Percentiles rank a stretch among this genome's conserved stretches.
Evolutionary conservation across 30 jellyfish, hydroid and myxozoan genomes (phyloP).

Genomic region (Clytia hemisphaerica): DNA sequence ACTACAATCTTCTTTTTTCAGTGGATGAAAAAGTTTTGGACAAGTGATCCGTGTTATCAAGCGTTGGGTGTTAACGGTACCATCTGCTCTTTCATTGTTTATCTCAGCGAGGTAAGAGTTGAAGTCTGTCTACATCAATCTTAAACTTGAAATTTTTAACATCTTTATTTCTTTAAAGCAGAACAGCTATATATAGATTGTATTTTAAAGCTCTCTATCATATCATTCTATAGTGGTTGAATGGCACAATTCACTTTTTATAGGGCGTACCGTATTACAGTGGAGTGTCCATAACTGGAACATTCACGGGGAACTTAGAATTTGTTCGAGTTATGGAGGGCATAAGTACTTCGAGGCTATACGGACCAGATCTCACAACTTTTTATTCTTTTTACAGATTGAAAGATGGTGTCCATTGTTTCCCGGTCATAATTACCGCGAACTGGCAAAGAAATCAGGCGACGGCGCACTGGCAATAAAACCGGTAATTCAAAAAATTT

Average conservation of each 20-base stretch:
- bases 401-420: constrained; percentile 86
- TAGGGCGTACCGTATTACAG: not conserved
- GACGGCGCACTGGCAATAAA: constrained; percentile 4
- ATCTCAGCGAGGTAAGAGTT: constrained; percentile 77
- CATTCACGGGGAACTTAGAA: not conserved
- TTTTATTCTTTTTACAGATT: constrained; percentile 34
- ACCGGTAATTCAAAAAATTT: no score
- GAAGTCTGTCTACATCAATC: no score
- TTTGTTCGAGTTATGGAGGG: not conserved
- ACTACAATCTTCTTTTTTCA: constrained; percentile 11
- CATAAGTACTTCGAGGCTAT: no score
- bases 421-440: constrained; percentile 51
- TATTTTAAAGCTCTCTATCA: no score
- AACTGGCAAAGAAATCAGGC: constrained; percentile 9
- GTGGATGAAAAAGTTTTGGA: constrained; percentile 92
- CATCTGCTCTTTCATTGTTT: constrained; percentile 59
- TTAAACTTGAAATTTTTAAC: no score
- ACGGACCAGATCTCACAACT: no score
- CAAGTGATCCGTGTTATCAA: constrained; percentile 50
- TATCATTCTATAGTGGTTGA: no score
- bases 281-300: not conserved
- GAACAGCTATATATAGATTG: no score
- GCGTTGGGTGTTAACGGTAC: constrained; percentile 70
- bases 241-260: not conserved
- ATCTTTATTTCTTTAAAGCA: no score